Base-by-base conservation (phyloP, 1,140 invertebrate genomes). In the Propsilocerus akamusi region DNA sequence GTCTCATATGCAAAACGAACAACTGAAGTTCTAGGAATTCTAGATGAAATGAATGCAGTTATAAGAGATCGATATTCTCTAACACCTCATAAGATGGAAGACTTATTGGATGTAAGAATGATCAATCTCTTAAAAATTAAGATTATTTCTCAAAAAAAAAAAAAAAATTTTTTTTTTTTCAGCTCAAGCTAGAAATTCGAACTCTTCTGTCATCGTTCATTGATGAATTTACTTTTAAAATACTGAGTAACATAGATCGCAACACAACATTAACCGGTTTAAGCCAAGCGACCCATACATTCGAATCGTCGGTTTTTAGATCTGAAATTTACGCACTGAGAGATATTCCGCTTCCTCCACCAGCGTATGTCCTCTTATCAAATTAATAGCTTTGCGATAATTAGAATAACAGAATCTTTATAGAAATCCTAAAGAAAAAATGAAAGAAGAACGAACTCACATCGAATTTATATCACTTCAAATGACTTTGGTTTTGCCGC, bases 391-490 rank as follows among this genome's bases (percentile, higher is more conserved):
- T 46, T 25, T 32, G 20, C 22, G 6, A 11, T 30, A 32, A 48
- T 34, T 22, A 8, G 24, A 46, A n/a, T 26, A n/a, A 7, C n/a
- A 26, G 25, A 47, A 6, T 25, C 37, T 48, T 17, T 26, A 8
- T 23, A 48, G 24, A 6, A 51, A 34, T 37, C 47, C 26, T 17
- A 48, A 51, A 14, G 37, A 47, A 25, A 50, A 50, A 37, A 11
- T 37, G 5, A 25, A 41, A 20, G 26, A 28, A 7, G 50, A 51
- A 3, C 11, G 57, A 48, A 68, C 76, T 8, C 69, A 75, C 53
- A 66, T 79, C 2, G 56, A 67, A 12, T 80, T 80, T 53, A 60
- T 70, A 22, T 67, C 76, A 28, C 60, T 78, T 25, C 64, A 72
- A 10, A 58, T 80, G 49, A 62, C 63, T 4, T 59, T 80, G 2